Base-by-base conservation (phyloP, 2,113 vertebrate genomes). In the Bubalus kerabau region DNA sequence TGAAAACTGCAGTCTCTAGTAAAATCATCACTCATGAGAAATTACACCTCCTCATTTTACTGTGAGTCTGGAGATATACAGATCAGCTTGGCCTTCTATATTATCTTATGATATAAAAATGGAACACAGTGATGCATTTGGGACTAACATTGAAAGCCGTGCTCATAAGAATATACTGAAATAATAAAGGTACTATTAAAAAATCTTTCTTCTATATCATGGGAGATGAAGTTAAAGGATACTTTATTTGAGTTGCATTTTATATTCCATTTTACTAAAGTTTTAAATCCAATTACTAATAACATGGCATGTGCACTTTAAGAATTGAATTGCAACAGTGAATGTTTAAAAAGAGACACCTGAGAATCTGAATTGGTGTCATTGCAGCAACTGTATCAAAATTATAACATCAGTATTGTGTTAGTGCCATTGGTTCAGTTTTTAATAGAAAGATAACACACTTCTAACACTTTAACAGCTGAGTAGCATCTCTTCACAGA, bases 91-190 rank as follows among this genome's bases (percentile, higher is more conserved):
- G 30, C 59, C 30, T 97, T 95, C n/a, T 24, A 60, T 46, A 83
- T 95, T 97, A 82, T 19, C 95, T 93, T 62, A 48, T 46, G 86
- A 78, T 54, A 97, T 67, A 84, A 96, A 97, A 98, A 97, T 59
- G 67, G 59, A 95, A 94, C 50, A 91, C 40, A 83, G 30, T 46
- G 89, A 93, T 91, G 32, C 74, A 94, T 96, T 96, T 71, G 95
- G 71, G 83, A 94, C 57, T 82, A 93, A 90, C 64, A 74, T 2
- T 62, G 95, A 98, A 95, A 95, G 91, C 7, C 15, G 40, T 71
- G 71, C 23, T 97, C 71, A 81, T 78, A 94, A 86, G 85, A 95
- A 57, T 67, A 56, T 59, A 48, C 24, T 46, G 19, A 98, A 97
- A 94, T 96, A 97, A 95, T 96, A 88, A 52, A 93, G 93, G 5